phyloP scores from a whole-genome alignment of 2,888 invertebrate species.

The Amblyteles armatorius region DNA sequence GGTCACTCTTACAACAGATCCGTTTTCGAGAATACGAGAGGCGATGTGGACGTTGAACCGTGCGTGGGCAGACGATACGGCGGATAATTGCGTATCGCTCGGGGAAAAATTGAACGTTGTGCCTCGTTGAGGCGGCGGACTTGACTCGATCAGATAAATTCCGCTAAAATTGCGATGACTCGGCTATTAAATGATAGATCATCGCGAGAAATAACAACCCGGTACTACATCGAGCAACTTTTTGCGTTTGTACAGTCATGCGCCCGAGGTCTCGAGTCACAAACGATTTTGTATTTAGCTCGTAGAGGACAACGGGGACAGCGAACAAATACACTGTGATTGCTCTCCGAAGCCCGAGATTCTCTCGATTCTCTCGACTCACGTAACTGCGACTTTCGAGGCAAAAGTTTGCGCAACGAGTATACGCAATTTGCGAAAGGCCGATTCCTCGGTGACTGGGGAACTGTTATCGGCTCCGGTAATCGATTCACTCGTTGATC shows the following conservation, averaged over 20 bases:
- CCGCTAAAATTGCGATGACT: neutral
- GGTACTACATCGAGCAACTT: neutral
- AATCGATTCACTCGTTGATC: neutral
- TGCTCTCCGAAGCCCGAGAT: neutral
- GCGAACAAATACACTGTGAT: neutral
- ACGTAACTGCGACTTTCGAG: neutral
- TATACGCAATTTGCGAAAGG: constrained; percentile 5
- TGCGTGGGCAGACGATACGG: constrained; percentile 40
- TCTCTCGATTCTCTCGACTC: neutral
- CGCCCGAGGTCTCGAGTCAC: neutral
- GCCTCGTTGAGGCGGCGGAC: neutral
- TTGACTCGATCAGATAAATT: constrained; percentile 8
- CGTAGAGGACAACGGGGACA: neutral
- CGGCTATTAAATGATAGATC: neutral
- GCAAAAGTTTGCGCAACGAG: constrained; percentile 35
- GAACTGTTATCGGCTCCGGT: neutral
- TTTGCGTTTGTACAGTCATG: neutral
- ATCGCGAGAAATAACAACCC: neutral
- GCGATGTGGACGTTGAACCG: constrained; percentile 60
- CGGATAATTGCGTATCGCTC: constrained; percentile 33
- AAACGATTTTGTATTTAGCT: neutral
- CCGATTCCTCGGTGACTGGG: neutral
- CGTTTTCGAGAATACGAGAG: constrained; percentile 21
- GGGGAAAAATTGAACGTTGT: constrained; percentile 49
- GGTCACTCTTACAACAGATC: constrained; percentile 35